Conservation (phyloP, 2,888 invertebrate genomes). For the Melanchra persicariae region DNA sequence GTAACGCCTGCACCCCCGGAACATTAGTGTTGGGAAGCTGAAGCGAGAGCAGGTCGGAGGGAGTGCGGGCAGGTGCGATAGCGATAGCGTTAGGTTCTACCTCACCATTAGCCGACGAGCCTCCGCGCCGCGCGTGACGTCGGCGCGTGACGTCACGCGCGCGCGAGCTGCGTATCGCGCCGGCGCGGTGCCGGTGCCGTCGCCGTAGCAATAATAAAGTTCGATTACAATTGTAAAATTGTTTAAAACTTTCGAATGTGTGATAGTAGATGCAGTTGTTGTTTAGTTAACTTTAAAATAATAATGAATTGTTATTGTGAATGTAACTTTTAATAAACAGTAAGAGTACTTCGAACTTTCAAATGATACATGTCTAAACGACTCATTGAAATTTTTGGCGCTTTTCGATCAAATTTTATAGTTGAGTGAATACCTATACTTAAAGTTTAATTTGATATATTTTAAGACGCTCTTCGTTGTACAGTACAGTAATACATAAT, state of each 20-base stretch:
- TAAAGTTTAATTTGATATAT: slow-evolving; percentile 78
- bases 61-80: slow-evolving; percentile 64
- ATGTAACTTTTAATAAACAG: slow-evolving; percentile 89
- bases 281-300: slow-evolving; percentile 90
- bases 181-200: slow-evolving; percentile 79
- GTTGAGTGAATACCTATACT: slow-evolving; percentile 71
- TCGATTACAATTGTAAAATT: slow-evolving; percentile 90
- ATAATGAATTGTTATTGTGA: slow-evolving; percentile 90
- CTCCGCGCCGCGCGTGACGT: slow-evolving; percentile 58
- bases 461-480: slow-evolving; percentile 87
- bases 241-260: slow-evolving; percentile 91
- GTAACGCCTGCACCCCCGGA: slow-evolving; percentile 48
- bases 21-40: slow-evolving; percentile 10
- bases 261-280: slow-evolving; percentile 91
- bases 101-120: slow-evolving; percentile 71
- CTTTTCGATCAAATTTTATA: slow-evolving; percentile 84
- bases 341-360: slow-evolving; percentile 84
- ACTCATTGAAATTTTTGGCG: slow-evolving; percentile 77
- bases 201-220: slow-evolving; percentile 90
- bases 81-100: slow-evolving; percentile 72
- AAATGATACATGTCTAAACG: slow-evolving; percentile 78
- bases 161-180: slow-evolving; percentile 76
- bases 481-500: slow-evolving; percentile 89
- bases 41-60: slow-evolving; percentile 67
- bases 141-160: slow-evolving; percentile 30